phyloP scores from a whole-genome alignment of 2,113 vertebrate species.

The Mus pahari region DNA sequence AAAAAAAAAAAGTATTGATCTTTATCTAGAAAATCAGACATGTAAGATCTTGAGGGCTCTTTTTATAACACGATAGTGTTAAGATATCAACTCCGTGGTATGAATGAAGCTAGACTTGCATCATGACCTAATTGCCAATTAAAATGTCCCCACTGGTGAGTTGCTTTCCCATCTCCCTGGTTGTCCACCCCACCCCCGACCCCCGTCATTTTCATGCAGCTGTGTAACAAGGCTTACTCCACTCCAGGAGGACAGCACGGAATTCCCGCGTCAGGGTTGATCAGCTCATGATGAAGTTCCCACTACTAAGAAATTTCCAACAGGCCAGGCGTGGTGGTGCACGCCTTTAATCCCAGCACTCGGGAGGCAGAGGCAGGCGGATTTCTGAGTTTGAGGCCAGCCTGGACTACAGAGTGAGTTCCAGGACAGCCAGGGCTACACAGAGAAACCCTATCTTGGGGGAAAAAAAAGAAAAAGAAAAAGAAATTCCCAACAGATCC shows the following conservation, averaged over 20 bases:
- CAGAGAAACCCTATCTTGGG: no score
- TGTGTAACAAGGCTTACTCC: not conserved
- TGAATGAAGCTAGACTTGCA: not conserved
- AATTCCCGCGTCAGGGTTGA: not conserved
- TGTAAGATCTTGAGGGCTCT: slow-evolving; percentile 15
- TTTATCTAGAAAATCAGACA: slow-evolving; percentile 10
- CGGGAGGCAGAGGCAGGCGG: no score
- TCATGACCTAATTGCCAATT: not conserved
- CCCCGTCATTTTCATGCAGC: not conserved
- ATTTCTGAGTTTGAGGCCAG: no score
- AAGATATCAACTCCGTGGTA: not conserved
- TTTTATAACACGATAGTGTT: not conserved
- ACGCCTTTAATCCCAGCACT: no score
- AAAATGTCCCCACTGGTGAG: not conserved
- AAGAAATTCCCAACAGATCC: slow-evolving; percentile 5
- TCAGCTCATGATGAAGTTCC: not conserved
- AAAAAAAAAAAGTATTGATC: not conserved
- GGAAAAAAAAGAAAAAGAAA: no score
- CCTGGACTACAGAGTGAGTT: no score
- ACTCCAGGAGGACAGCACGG: not conserved
- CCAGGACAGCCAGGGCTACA: no score
- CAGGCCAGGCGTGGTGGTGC: not conserved
- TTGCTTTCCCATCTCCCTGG: not conserved
- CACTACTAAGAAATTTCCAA: not conserved
- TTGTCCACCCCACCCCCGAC: not conserved